A percentile compares a stretch with the other conserved stretches of the same genome.
phyloP scores from a whole-genome alignment of 2,888 invertebrate species.

The Coecobrya sp. region DNA sequence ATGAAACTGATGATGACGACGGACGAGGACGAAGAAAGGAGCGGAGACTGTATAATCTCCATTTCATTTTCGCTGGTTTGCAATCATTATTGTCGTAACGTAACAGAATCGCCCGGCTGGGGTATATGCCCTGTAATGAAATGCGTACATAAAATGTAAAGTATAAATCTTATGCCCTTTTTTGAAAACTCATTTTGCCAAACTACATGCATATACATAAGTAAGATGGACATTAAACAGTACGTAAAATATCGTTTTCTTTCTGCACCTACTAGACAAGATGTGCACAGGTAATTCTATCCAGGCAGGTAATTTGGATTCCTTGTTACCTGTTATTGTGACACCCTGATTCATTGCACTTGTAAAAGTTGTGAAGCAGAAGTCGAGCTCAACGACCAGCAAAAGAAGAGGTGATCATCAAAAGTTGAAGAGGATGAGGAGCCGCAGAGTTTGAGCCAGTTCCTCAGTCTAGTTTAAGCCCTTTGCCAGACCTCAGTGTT shows the following conservation, averaged over 20 bases:
- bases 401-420: conserved; percentile 49
- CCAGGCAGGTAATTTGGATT: conserved; percentile 70
- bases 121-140: conserved; percentile 77
- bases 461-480: conserved; percentile 79
- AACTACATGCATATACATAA: conserved; percentile 22
- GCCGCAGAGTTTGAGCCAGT: conserved; percentile 47
- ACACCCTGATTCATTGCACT: conserved; percentile 79
- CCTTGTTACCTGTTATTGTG: conserved; percentile 74
- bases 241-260: background rate
- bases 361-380: conserved; percentile 18
- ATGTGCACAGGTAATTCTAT: conserved; percentile 71
- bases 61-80: conserved; percentile 16
- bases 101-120: background rate
- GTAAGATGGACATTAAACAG: background rate
- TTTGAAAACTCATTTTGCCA: conserved; percentile 15
- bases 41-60: conserved; percentile 16
- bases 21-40: conserved; percentile 19
- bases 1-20: conserved; percentile 48
- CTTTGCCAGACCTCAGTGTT: conserved; percentile 74
- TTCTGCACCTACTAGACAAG: conserved; percentile 36
- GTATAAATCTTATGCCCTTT: conserved; percentile 28
- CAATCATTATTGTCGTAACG: background rate
- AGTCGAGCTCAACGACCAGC: conserved; percentile 74
- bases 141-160: conserved; percentile 17
- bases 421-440: conserved; percentile 61